Percentiles rank a stretch among this genome's conserved stretches.
These are phyloP conservation scores for Thalassophryne amazonica DNA, from an alignment of 2,797 vertebrate species.

Conservation along the genomic window DNA sequence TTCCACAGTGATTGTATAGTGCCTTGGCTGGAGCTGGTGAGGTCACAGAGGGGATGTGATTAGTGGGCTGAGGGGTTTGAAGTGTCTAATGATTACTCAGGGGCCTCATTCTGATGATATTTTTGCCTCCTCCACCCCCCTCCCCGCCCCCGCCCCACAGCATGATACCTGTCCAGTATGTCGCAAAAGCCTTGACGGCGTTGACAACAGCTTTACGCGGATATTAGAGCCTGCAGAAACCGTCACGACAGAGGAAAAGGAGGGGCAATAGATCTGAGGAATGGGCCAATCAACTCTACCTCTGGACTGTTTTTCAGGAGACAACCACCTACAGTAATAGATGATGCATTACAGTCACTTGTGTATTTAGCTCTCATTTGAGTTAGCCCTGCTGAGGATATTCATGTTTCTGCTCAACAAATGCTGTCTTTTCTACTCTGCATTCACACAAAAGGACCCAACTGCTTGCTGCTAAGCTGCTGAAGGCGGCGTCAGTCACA, in stretches of 20 bases:
- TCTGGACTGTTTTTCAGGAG: conserved; percentile 31
- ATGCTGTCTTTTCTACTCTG: conserved; percentile 6
- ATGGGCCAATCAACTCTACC: conserved; percentile 5
- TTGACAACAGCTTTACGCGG: conserved; percentile 80
- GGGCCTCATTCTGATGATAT: not conserved
- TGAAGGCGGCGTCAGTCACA: no score
- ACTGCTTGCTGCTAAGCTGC: conserved; percentile 23
- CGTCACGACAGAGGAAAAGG: conserved; percentile 72
- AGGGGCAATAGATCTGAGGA: conserved; percentile 82
- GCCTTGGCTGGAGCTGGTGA: conserved; percentile 93
- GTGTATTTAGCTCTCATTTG: conserved; percentile 15
- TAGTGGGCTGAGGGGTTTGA: conserved; percentile 3
- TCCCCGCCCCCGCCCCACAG: conserved; percentile 57
- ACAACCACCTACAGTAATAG: no score
- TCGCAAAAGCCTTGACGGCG: conserved; percentile 87
- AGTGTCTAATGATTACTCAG: not conserved
- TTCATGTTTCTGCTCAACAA: conserved; percentile 10
- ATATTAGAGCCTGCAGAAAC: conserved; percentile 61
- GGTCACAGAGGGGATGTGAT: conserved; percentile 34
- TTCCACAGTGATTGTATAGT: conserved; percentile 93
- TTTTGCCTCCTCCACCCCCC: not conserved
- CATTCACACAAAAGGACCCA: conserved; percentile 7
- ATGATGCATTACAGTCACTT: conserved; percentile 3
- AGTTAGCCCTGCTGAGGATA: conserved; percentile 19
- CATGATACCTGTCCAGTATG: conserved; percentile 93